phyloP scores from a whole-genome alignment of 2,888 invertebrate genomes.

The Omphaloscelis lunosa region DNA sequence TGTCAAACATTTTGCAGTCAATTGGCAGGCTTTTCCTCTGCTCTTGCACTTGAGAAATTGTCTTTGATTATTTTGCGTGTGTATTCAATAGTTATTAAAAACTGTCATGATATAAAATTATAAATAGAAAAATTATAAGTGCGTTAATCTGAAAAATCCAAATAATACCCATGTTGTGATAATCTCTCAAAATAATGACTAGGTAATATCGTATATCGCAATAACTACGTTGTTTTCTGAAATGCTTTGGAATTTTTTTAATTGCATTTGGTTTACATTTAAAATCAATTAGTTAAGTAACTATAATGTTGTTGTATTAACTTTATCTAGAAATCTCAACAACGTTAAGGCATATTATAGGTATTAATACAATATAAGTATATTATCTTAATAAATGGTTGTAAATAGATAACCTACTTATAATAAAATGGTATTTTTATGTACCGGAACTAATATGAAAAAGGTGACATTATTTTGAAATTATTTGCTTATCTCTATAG shows the following conservation, averaged over 20 bases:
- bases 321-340: not conserved
- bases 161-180: too few species aligned
- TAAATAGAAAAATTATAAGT: not conserved
- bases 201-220: not conserved
- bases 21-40: not conserved
- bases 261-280: constrained; percentile 4
- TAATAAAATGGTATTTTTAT: constrained; percentile 40
- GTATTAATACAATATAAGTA: not conserved
- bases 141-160: not conserved
- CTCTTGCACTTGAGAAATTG: not conserved
- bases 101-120: not conserved
- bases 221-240: not conserved
- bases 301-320: not conserved
- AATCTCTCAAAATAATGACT: not conserved
- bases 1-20: constrained; percentile 35
- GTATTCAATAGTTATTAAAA: not conserved
- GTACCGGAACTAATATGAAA: constrained; percentile 39
- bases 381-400: constrained; percentile 12
- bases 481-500: not conserved
- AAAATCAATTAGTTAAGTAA: constrained; percentile 12
- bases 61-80: constrained; percentile 3
- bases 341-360: too few species aligned
- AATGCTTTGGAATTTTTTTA: not conserved
- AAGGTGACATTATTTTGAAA: not conserved
- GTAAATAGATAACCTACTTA: constrained; percentile 13